phyloP scores from a whole-genome alignment of 2,797 vertebrate species.

The Pteronotus mesoamericanus region DNA sequence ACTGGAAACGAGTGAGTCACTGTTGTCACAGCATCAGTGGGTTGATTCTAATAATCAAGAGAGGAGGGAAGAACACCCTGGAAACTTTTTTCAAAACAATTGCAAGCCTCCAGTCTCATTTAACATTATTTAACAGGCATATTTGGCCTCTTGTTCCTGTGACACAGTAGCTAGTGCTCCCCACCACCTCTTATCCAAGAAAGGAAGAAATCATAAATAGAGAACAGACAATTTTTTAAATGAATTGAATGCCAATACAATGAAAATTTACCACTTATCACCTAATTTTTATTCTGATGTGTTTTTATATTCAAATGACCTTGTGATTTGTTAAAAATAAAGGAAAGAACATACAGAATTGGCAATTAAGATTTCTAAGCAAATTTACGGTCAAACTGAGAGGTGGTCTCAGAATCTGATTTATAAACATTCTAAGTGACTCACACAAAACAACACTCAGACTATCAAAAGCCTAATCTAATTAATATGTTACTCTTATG shows the following conservation, averaged over 20 bases:
- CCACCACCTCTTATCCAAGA: neutral
- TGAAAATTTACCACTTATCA: neutral
- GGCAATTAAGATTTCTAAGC: constrained; percentile 43
- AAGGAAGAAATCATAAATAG: neutral
- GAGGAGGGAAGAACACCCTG: neutral
- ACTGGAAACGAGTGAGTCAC: neutral
- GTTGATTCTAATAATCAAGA: constrained; percentile 35
- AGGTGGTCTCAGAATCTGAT: neutral
- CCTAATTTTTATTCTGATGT: neutral
- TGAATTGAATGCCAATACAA: neutral
- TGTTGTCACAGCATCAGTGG: neutral
- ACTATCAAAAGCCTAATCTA: neutral
- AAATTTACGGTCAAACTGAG: constrained; percentile 37
- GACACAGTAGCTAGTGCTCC: neutral
- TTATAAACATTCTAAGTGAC: constrained; percentile 14
- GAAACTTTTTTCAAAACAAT: neutral
- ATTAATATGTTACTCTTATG: neutral
- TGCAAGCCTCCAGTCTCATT: neutral
- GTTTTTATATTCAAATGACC: neutral
- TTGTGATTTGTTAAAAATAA: neutral
- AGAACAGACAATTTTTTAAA: neutral
- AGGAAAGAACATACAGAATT: neutral
- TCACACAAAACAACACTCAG: neutral
- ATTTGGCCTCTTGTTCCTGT: neutral
- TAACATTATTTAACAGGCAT: neutral